Conservation (phyloP, 2,888 invertebrate genomes). For the Hemithea aestivaria region DNA sequence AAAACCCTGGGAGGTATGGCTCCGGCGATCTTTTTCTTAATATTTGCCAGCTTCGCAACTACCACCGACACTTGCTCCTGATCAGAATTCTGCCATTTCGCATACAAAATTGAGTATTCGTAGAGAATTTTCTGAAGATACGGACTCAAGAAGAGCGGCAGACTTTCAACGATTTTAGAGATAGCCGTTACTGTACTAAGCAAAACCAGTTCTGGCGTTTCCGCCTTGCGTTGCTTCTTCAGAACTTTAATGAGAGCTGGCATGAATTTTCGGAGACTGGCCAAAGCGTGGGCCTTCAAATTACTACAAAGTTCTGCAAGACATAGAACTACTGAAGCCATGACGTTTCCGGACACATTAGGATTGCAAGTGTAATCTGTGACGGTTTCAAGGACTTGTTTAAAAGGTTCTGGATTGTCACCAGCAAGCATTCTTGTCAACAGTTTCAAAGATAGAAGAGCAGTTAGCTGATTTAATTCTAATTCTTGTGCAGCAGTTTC, state of each 20-base stretch:
- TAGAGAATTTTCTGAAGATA: conserved; percentile 86
- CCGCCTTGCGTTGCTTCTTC: conserved; percentile 79
- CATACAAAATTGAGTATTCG: conserved; percentile 80
- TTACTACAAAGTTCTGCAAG: conserved; percentile 88
- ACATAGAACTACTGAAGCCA: conserved; percentile 87
- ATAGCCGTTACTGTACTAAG: conserved; percentile 88
- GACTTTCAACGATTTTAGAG: conserved; percentile 88
- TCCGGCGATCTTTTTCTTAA: conserved; percentile 83
- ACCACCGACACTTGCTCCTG: conserved; percentile 76
- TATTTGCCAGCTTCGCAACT: conserved; percentile 77
- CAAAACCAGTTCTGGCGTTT: conserved; percentile 80
- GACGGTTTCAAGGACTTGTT: conserved; percentile 82
- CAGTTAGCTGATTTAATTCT: conserved; percentile 88
- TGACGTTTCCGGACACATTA: conserved; percentile 78
- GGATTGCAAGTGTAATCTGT: conserved; percentile 79
- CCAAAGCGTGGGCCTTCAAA: conserved; percentile 86
- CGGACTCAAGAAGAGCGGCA: conserved; percentile 91
- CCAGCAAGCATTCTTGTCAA: conserved; percentile 86
- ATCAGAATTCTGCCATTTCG: conserved; percentile 70
- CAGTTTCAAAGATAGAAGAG: conserved; percentile 89
- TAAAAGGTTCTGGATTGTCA: conserved; percentile 84
- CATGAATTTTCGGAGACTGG: conserved; percentile 87
- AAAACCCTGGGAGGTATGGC: conserved; percentile 86
- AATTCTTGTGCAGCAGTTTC: conserved; percentile 75
- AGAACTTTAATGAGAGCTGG: conserved; percentile 84